Percentiles rank a stretch among this genome's conserved stretches.
These are phyloP conservation scores for Suncus etruscus DNA, from an alignment of 2,113 vertebrate genomes.

Conservation along the genomic window DNA sequence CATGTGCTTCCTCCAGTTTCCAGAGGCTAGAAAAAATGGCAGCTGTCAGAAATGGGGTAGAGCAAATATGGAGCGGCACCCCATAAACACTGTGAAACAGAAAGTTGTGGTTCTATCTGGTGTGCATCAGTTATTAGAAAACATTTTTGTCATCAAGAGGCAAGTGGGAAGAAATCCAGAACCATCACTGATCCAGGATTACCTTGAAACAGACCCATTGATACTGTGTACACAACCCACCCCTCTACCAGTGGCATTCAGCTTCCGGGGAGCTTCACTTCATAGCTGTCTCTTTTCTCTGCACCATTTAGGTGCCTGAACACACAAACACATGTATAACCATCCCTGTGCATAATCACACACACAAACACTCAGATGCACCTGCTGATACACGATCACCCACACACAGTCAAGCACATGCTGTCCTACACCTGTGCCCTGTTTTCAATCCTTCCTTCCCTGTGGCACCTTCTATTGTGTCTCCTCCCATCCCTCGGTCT, in stretches of 20 bases:
- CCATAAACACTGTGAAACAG: background rate
- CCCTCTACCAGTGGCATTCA: background rate
- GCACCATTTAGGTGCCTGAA: background rate
- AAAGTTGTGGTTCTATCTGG: background rate
- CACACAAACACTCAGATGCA: background rate
- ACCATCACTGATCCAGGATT: background rate
- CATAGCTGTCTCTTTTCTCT: background rate
- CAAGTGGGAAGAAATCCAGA: background rate
- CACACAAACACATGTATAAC: too few species aligned
- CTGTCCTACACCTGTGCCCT: background rate
- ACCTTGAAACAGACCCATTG: background rate
- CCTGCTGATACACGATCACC: too few species aligned
- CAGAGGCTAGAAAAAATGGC: background rate
- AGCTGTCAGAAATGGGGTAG: conserved; percentile 3
- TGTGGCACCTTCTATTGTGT: background rate
- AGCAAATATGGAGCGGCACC: background rate
- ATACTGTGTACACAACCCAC: background rate
- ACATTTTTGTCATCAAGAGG: background rate
- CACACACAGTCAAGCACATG: background rate
- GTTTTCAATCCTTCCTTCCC: background rate
- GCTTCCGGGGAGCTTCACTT: background rate
- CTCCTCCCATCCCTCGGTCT: background rate
- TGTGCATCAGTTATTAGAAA: background rate
- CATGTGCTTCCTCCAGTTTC: background rate
- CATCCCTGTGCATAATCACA: too few species aligned